Evolutionary conservation across 2,888 invertebrate species (phyloP).

Genomic region (Microdon myrmicae): DNA sequence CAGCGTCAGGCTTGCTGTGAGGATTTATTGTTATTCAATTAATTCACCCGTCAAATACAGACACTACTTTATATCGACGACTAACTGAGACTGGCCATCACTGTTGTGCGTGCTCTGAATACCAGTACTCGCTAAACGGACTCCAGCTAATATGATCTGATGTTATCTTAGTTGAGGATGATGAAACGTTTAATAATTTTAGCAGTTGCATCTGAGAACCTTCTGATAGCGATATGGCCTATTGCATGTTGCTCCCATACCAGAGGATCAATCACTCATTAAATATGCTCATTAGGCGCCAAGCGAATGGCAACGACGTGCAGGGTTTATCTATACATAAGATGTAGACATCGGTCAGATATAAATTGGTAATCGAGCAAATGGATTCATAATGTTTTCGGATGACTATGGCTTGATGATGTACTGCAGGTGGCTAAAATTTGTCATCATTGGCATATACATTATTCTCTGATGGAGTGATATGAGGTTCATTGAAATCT

Average conservation of each 20-base stretch:
- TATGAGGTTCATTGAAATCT: no score
- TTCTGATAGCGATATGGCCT: constrained; percentile 4
- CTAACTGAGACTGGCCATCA: constrained; percentile 1
- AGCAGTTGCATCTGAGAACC: constrained; percentile 14
- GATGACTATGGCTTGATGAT: background rate
- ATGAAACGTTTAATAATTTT: constrained; percentile 36
- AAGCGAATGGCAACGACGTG: background rate
- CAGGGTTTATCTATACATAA: constrained; percentile 16
- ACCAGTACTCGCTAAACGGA: no score
- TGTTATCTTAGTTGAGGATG: constrained; percentile 28
- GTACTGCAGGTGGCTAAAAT: no score
- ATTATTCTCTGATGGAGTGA: no score
- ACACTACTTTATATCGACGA: no score
- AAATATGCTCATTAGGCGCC: background rate
- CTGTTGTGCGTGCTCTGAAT: background rate
- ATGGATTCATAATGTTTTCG: constrained; percentile 26
- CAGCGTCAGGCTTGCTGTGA: background rate
- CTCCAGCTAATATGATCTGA: no score
- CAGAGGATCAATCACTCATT: constrained; percentile 21
- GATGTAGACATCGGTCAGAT: constrained; percentile 4
- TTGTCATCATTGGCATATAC: no score
- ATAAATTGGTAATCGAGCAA: constrained; percentile 17
- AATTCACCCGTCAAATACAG: constrained; percentile 36
- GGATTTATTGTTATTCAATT: constrained; percentile 51
- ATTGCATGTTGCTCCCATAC: constrained; percentile 9